Evolutionary conservation across 2,113 vertebrate genomes (phyloP).

Genomic region (Centrocercus urophasianus): DNA sequence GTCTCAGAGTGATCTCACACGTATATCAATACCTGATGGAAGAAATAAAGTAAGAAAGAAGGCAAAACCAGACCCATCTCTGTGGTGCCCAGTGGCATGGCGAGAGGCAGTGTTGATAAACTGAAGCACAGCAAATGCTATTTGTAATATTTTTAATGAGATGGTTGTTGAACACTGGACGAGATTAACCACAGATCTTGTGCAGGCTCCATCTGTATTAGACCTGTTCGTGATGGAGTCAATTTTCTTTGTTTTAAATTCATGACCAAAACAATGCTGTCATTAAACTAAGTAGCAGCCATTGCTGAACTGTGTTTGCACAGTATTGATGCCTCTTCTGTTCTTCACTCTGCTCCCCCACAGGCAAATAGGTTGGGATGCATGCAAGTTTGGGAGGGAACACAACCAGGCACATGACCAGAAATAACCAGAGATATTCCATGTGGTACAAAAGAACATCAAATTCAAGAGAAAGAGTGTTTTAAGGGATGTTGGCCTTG

Average conservation of each 20-base stretch:
- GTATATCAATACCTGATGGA: not conserved
- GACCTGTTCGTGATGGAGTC: not conserved
- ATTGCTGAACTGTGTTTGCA: not conserved
- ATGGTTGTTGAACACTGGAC: not conserved
- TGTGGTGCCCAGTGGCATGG: accelerated
- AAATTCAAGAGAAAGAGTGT: not conserved
- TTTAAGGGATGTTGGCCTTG: not conserved
- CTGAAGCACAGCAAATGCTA: not conserved
- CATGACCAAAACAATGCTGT: not conserved
- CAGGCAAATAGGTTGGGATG: not conserved
- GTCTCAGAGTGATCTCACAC: not conserved
- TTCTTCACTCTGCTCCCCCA: not conserved
- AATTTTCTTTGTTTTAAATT: not conserved
- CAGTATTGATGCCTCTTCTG: not conserved
- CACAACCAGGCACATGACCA: not conserved
- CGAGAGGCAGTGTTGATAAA: not conserved
- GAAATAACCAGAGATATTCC: not conserved
- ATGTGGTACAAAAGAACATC: not conserved
- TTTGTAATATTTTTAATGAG: not conserved
- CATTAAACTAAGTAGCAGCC: not conserved
- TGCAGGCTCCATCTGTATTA: not conserved
- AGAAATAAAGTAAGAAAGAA: not conserved
- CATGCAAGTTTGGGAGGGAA: not conserved
- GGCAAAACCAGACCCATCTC: not conserved
- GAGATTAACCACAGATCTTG: accelerated